Evolutionary conservation across 2,113 vertebrate species (phyloP), one percentile per base, ranked within the genome.

Genomic region (Plestiodon gilberti): DNA sequence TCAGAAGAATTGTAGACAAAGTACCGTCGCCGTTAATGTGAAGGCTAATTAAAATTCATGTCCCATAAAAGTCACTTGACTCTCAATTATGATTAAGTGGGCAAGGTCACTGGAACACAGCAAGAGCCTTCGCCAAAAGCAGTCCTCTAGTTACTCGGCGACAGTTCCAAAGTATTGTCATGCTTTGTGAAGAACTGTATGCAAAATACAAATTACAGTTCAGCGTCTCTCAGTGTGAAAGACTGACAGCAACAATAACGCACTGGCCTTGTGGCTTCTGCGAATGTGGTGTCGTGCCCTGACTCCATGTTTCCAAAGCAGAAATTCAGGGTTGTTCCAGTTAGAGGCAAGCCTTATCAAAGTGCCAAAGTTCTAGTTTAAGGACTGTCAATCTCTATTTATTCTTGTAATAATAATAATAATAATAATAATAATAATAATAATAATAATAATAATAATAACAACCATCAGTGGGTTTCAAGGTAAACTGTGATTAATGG

Each of bases 61-160:
- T 91, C 92, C 87, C 43, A 75, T 87, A 89, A 85, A 95, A 96
- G 94, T 96, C 91, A 94, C 92, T 96, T 93, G 93, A 95, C 90
- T 96, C 89, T 92, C 91, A 95, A 91, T 94, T 95, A 95, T 89
- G 94, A 94, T 95, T 95, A 96, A 95, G 89, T 92, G 91, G 93
- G 90, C 92, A 93, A 96, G 94, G 93, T 95, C 96, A 92, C 70
- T 38, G 88, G 94, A 95, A 94, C 78, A 89, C 23, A 28, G 80
- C 33, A 8, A 92, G 88, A 62, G 83, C 69, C 87, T 90, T 84
- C 89, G 83, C 89, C 91, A 86, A 84, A 93, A 88, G 78, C 25
- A 92, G 89, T 92, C 89, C 89, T 90, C 0, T 23, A 40, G 52
- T n/a, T 11, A 0, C 2, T 84, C 33, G 84, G 78, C 1, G 73